A percentile compares a stretch with the other conserved stretches of the same genome.
Conservation (phyloP, 2,113 vertebrate species). For the Sigmodon hispidus region DNA sequence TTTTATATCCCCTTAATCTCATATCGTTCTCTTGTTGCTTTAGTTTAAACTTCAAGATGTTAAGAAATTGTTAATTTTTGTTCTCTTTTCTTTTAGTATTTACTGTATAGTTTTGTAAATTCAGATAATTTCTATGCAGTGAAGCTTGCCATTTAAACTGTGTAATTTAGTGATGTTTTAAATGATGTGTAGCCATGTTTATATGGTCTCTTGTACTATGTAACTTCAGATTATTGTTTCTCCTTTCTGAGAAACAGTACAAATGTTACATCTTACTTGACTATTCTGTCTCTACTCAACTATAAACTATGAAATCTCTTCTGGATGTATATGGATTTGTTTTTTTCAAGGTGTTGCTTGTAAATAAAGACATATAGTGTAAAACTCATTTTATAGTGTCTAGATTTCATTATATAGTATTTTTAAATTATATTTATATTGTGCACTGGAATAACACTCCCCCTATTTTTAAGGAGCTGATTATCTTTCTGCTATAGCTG, state of each 20-base stretch:
- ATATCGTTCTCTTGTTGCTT: too few relatives aligned
- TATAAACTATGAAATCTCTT: not conserved
- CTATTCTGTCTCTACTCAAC: not conserved
- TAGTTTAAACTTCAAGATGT: too few relatives aligned
- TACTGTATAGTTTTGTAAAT: not conserved
- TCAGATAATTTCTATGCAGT: not conserved
- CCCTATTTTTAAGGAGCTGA: not conserved
- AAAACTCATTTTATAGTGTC: not conserved
- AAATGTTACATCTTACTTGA: not conserved
- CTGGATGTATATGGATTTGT: not conserved
- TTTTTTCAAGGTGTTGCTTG: not conserved
- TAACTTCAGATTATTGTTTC: not conserved
- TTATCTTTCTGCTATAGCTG: not conserved
- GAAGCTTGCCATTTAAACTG: not conserved
- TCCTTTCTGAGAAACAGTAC: not conserved
- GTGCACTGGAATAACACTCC: too few relatives aligned
- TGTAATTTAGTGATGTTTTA: not conserved
- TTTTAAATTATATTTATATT: not conserved
- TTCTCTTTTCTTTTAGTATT: not conserved
- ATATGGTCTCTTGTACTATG: not conserved
- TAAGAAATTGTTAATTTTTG: not conserved
- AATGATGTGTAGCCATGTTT: not conserved
- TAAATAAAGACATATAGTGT: not conserved
- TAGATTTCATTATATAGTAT: not conserved
- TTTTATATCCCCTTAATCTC: too few relatives aligned